Conservation (phyloP, 2,113 vertebrate genomes). For the Platycercus adscitus region DNA sequence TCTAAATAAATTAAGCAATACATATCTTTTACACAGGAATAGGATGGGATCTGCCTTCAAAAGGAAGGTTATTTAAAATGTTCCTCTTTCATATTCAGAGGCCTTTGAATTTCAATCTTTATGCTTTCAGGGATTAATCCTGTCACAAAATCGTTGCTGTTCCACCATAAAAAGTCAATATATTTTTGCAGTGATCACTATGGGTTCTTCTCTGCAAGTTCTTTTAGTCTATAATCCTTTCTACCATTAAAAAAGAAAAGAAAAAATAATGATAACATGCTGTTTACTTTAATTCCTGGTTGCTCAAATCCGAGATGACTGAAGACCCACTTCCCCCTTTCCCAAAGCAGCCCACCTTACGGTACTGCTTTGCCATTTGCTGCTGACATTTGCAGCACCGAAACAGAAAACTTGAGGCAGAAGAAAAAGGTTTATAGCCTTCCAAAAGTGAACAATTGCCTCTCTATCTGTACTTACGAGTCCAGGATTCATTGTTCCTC, state of each 20-base stretch:
- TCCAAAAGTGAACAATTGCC: neutral
- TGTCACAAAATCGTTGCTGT: neutral
- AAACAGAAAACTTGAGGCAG: neutral
- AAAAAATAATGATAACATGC: neutral
- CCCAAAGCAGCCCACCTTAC: neutral
- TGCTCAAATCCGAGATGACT: neutral
- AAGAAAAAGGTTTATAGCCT: neutral
- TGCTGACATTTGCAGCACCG: neutral
- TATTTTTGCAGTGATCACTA: neutral
- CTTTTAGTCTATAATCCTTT: neutral
- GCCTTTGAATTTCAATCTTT: neutral
- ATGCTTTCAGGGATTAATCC: neutral
- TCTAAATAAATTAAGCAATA: neutral
- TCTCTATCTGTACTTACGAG: neutral
- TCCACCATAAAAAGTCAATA: neutral
- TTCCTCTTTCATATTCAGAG: neutral
- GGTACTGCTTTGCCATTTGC: neutral
- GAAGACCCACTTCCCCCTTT: neutral
- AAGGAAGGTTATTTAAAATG: neutral
- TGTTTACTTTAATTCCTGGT: neutral
- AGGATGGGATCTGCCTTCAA: neutral
- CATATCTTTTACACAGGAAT: neutral
- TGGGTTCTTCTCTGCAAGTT: neutral
- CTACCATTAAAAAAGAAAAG: neutral
- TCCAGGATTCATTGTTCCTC: neutral